phyloP scores from a whole-genome alignment of 2,797 vertebrate species.

The Champsocephalus gunnari region DNA sequence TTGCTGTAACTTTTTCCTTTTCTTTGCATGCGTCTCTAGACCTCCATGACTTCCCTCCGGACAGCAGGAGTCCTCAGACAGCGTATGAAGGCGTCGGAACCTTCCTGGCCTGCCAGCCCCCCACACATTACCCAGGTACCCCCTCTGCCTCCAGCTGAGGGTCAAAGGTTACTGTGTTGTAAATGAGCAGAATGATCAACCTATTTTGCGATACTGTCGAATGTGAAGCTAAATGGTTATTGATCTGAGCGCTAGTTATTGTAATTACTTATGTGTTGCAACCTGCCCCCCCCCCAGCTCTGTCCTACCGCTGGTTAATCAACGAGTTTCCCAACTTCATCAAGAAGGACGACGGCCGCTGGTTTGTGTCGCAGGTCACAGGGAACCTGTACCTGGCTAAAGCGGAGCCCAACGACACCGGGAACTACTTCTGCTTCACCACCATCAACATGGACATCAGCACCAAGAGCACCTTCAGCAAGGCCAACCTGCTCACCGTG shows the following conservation, averaged over 20 bases:
- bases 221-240: not conserved
- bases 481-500: constrained; percentile 89
- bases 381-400: constrained; percentile 95
- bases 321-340: constrained; percentile 97
- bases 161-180: not conserved
- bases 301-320: constrained; percentile 95
- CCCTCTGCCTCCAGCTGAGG: not conserved
- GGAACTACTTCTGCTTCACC: constrained; percentile 94
- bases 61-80: constrained; percentile 90
- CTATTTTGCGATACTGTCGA: not conserved
- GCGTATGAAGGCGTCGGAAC: constrained; percentile 90
- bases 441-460: constrained; percentile 95
- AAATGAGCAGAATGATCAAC: constrained; percentile 1
- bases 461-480: constrained; percentile 97
- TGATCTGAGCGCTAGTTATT: not conserved
- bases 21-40: constrained; percentile 78
- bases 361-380: constrained; percentile 95
- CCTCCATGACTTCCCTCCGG: constrained; percentile 93
- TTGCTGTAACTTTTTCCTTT: not conserved
- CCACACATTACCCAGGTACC: constrained; percentile 95
- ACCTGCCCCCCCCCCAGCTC: constrained; percentile 76
- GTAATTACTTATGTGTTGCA: not conserved
- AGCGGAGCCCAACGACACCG: constrained; percentile 90
- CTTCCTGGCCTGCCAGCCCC: constrained; percentile 92
- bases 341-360: constrained; percentile 84